A percentile compares a stretch with the other conserved stretches of the same genome.
These are phyloP conservation scores for Stenurella melanura DNA, from an alignment of 2,888 invertebrate genomes.

Conservation along the genomic window DNA sequence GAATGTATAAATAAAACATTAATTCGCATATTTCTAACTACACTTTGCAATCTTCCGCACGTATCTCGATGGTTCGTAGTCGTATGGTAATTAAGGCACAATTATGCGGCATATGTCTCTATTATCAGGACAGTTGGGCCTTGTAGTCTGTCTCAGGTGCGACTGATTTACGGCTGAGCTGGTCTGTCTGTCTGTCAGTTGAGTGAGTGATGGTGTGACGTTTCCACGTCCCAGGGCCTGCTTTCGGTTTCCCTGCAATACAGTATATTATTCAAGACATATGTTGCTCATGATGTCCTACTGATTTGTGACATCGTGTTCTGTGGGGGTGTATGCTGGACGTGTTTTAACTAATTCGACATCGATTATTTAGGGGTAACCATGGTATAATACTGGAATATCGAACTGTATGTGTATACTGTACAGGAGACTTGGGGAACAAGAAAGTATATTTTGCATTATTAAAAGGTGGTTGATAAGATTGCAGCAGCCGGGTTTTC, in stretches of 20 bases:
- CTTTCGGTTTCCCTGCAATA: constrained; percentile 35
- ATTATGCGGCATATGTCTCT: constrained; percentile 71
- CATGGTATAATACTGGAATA: background rate
- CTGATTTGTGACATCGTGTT: constrained; percentile 49
- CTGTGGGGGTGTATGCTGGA: constrained; percentile 12
- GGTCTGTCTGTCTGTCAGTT: constrained; percentile 59
- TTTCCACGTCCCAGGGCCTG: constrained; percentile 55
- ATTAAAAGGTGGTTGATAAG: too few relatives aligned
- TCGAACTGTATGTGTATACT: too few relatives aligned
- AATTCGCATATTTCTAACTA: constrained; percentile 16
- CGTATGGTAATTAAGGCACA: constrained; percentile 67
- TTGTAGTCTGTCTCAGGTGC: constrained; percentile 71
- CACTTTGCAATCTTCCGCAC: constrained; percentile 30
- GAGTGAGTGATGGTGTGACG: constrained; percentile 68
- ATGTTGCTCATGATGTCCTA: constrained; percentile 49
- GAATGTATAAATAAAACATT: constrained; percentile 12
- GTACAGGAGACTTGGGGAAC: too few relatives aligned
- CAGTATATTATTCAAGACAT: constrained; percentile 55
- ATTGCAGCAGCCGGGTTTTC: too few relatives aligned
- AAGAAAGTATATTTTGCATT: too few relatives aligned
- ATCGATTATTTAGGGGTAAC: constrained; percentile 7
- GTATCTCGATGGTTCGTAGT: constrained; percentile 27
- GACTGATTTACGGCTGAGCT: constrained; percentile 69
- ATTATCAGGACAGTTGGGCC: constrained; percentile 69
- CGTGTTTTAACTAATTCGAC: constrained; percentile 30